A percentile compares a stretch with the other conserved stretches of the same genome.
Conservation (phyloP, 2,113 vertebrate genomes). For the Orthonyx spaldingii region DNA sequence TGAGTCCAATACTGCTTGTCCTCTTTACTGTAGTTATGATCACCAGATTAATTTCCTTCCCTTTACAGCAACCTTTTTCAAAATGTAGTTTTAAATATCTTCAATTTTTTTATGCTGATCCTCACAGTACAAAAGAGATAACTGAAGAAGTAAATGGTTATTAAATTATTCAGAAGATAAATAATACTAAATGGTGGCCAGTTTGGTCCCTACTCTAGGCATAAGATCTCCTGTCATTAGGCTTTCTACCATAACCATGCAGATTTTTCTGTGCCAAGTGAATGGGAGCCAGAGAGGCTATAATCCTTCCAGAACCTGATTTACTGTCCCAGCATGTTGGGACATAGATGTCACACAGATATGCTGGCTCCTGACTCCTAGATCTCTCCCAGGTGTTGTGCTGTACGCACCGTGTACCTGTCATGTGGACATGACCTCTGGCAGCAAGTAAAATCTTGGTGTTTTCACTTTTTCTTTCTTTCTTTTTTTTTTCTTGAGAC, state of each 20-base stretch:
- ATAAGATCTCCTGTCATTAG: not conserved
- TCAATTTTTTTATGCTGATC: not conserved
- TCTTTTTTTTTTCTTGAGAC: not conserved
- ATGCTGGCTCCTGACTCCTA: not conserved
- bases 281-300: not conserved
- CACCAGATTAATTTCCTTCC: not conserved
- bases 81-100: not conserved
- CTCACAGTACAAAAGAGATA: not conserved
- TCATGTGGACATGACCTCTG: not conserved
- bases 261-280: not conserved
- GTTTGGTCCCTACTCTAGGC: not conserved
- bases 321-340: not conserved
- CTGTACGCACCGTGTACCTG: accelerated
- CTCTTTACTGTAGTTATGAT: not conserved
- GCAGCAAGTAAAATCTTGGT: not conserved
- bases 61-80: not conserved
- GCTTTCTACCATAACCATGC: not conserved
- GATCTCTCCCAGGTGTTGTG: not conserved
- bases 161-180: not conserved
- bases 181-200: not conserved
- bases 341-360: not conserved
- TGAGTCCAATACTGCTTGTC: not conserved
- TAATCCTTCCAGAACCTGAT: not conserved
- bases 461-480: not conserved
- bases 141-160: not conserved